A percentile compares a stretch with the other conserved stretches of the same genome.
Evolutionary conservation across 2,888 invertebrate genomes (phyloP).

Genomic region (Hofmannophila pseudospretella): DNA sequence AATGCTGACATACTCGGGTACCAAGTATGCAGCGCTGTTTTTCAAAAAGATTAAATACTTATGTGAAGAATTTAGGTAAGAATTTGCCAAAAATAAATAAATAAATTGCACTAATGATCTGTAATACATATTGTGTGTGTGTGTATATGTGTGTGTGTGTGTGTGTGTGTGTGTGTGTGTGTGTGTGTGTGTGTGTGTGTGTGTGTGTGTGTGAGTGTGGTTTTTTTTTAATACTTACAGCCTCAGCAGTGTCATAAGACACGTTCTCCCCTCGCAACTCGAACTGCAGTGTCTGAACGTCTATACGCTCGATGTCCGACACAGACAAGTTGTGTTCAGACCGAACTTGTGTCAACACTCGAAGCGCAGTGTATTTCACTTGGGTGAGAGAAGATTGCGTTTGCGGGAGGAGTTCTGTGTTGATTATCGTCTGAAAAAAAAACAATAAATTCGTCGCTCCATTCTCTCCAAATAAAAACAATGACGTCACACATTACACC

Average conservation of each 20-base stretch:
- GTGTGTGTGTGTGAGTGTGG: not conserved
- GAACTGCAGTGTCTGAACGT: conserved; percentile 19
- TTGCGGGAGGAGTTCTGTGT: conserved; percentile 7
- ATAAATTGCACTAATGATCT: no score
- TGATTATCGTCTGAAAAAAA: conserved; percentile 16
- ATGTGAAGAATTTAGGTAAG: no score
- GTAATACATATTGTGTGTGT: no score
- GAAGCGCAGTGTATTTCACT: conserved; percentile 20
- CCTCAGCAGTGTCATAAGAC: conserved; percentile 22
- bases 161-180: not conserved
- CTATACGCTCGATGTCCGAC: not conserved
- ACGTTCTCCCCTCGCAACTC: conserved; percentile 20
- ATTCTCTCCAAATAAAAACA: no score
- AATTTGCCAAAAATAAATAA: no score
- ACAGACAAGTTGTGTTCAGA: not conserved
- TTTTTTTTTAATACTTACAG: conserved; percentile 32
- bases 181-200: not conserved
- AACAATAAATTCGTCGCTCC: no score
- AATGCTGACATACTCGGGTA: no score
- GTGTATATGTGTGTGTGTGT: no score
- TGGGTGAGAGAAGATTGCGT: not conserved
- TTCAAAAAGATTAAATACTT: no score
- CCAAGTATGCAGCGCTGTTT: no score
- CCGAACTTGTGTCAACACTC: conserved; percentile 13
- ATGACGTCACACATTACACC: no score